A percentile compares a stretch with the other conserved stretches of the same genome.
Evolutionary conservation across 1,140 invertebrate genomes (phyloP).

Genomic region (Stenopsyche tienmushanensis): DNA sequence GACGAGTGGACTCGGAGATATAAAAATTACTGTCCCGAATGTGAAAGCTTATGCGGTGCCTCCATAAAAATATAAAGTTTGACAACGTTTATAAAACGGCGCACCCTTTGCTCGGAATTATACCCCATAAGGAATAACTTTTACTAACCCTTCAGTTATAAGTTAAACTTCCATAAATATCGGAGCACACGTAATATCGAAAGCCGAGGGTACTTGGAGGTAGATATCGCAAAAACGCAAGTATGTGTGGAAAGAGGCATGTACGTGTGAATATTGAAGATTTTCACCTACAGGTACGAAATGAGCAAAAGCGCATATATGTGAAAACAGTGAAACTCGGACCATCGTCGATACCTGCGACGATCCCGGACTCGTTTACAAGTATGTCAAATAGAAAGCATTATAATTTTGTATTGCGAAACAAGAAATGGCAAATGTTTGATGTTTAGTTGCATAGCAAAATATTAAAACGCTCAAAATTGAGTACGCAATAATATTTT

Average conservation of each 20-base stretch:
- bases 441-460: too few relatives aligned
- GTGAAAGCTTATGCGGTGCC: background rate
- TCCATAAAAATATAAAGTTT: slow-evolving; percentile 26
- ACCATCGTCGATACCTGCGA: too few relatives aligned
- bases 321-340: too few relatives aligned
- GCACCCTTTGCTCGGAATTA: slow-evolving; percentile 12
- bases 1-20: too few relatives aligned
- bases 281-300: background rate
- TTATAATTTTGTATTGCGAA: too few relatives aligned
- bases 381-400: too few relatives aligned
- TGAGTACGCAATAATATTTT: too few relatives aligned
- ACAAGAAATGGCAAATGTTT: too few relatives aligned
- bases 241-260: background rate
- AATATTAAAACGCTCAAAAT: too few relatives aligned
- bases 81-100: slow-evolving; percentile 28
- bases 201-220: background rate
- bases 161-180: slow-evolving; percentile 34
- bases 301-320: background rate
- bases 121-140: slow-evolving; percentile 33
- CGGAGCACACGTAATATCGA: slow-evolving; percentile 13
- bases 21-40: slow-evolving; percentile 12
- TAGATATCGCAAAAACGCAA: background rate
- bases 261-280: background rate
- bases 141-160: slow-evolving; percentile 30
- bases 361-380: background rate